phyloP scores from a whole-genome alignment of 2,797 vertebrate genomes.

The Oreortyx pictus region DNA sequence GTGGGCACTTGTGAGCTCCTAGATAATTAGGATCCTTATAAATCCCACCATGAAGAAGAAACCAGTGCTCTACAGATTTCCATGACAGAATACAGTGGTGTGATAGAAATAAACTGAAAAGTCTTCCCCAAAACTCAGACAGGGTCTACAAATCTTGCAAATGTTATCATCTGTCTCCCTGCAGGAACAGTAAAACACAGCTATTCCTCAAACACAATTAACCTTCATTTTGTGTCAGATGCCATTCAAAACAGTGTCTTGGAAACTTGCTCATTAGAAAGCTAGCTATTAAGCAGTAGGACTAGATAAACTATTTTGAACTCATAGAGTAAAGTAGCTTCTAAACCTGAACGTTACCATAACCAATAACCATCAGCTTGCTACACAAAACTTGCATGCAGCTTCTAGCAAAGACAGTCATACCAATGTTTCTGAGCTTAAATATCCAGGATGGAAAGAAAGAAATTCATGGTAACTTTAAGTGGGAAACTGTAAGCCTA shows the following conservation, averaged over 20 bases:
- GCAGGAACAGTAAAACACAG: background rate
- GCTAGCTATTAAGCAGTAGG: background rate
- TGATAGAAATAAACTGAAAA: background rate
- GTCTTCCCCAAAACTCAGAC: background rate
- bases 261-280: background rate
- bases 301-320: background rate
- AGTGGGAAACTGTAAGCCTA: background rate
- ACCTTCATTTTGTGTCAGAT: constrained; percentile 18
- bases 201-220: constrained; percentile 18
- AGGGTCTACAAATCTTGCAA: background rate
- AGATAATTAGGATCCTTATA: background rate
- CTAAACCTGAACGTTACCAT: background rate
- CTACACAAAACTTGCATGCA: background rate
- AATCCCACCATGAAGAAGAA: background rate
- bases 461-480: constrained; percentile 7
- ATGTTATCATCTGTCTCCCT: background rate
- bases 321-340: background rate
- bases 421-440: background rate
- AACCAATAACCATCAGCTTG: background rate
- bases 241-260: background rate
- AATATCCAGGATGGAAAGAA: background rate
- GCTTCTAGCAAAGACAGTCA: background rate
- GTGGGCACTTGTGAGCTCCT: background rate
- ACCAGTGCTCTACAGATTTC: background rate
- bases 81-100: background rate